phyloP scores from a whole-genome alignment of 2,888 invertebrate species.

The Plemyria rubiginata region DNA sequence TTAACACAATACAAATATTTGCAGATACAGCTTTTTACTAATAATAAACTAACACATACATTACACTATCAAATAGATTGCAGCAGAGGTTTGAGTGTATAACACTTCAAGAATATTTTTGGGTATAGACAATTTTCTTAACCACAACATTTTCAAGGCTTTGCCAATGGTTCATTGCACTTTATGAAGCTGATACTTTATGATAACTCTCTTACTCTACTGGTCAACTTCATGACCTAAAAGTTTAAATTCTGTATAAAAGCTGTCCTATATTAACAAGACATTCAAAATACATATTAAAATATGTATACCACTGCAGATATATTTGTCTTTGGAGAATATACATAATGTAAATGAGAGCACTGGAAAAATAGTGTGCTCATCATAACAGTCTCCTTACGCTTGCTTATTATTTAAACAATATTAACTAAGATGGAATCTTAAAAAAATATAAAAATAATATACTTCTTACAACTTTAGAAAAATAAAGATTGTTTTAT shows the following conservation, averaged over 20 bases:
- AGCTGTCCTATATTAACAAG: conserved; percentile 37
- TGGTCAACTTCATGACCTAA: conserved; percentile 37
- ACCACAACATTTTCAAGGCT: conserved; percentile 74
- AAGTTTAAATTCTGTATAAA: conserved; percentile 42
- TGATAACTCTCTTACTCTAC: conserved; percentile 54
- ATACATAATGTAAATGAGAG: conserved; percentile 37
- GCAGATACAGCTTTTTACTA: conserved; percentile 48
- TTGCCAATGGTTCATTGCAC: conserved; percentile 80
- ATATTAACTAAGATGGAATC: conserved; percentile 57
- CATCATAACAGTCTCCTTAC: conserved; percentile 56
- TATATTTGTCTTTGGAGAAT: conserved; percentile 45
- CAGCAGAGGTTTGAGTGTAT: conserved; percentile 72
- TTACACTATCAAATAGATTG: conserved; percentile 61
- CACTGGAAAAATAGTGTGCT: conserved; percentile 47
- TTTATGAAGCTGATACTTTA: conserved; percentile 53
- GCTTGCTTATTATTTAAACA: conserved; percentile 54
- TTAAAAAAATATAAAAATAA: conserved; percentile 79
- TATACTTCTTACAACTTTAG: conserved; percentile 72
- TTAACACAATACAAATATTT: conserved; percentile 42
- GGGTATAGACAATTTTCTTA: conserved; percentile 65
- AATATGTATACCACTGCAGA: conserved; percentile 43
- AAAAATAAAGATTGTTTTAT: conserved; percentile 74
- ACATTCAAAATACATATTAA: conserved; percentile 43
- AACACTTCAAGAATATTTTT: conserved; percentile 67
- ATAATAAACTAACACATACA: conserved; percentile 51